Base-by-base conservation (phyloP, 2,113 vertebrate species). In the Zosterops japonicus region DNA sequence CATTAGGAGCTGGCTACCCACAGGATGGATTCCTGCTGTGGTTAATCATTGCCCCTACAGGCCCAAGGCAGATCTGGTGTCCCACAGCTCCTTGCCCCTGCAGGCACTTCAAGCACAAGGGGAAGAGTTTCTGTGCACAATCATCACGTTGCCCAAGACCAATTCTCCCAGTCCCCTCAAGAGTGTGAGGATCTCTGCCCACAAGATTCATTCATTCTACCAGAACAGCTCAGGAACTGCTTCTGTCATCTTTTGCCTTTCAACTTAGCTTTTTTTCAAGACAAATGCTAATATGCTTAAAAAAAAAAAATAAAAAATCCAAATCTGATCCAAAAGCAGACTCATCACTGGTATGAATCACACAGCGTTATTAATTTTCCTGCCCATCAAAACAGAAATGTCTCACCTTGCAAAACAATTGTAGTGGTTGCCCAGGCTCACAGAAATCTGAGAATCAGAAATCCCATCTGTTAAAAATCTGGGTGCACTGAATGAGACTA, bases 1-100 rank as follows among this genome's bases (percentile, higher is more conserved):
- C 70, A 18, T 6, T 1, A 4, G 56, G 36, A 82, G 7, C 53
- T 1, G 7, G 46, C 28, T 15, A 1, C 1, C 1, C 21, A 5
- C 29, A 50, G 70, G 33, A 25, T 1, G 5, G 31, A 41, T 46
- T 50, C 75, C 52, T 31, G 6, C 61, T 1, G 1, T 0, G n/a
- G 63, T 57, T 77, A 52, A 81, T 56, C 76, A 39, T 25, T 72
- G 24, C 19, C 74, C 70, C 77, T 4, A 19, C 44, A 78, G 13
- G 44, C 2, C 85, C 1, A 8, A 13, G 27, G 55, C 59, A 59
- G 21, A 57, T 3, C 52, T 28, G 81, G 39, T 10, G 10, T 2
- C 11, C n/a, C 50, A 25, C 6, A 29, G 61, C 63, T 72, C 82
- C 69, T 3, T 22, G 36, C 11, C 46, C 70, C 71, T 74, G 2